phyloP scores from a whole-genome alignment of 2,888 invertebrate species.

The Encarsia formosa region DNA sequence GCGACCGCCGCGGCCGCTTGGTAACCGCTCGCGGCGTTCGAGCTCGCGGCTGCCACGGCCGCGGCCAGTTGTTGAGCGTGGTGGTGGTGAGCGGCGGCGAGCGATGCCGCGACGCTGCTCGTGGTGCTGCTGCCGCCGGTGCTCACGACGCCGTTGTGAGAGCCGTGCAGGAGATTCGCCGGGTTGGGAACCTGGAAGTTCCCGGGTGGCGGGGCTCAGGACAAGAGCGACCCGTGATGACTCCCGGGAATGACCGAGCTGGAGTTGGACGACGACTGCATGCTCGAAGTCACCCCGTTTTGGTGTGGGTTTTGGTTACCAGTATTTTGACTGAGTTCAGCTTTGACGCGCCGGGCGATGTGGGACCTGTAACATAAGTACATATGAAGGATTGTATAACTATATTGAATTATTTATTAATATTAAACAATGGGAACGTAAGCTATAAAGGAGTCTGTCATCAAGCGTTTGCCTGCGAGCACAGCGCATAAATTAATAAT shows the following conservation, averaged over 20 bases:
- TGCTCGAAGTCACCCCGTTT: slow-evolving; percentile 38
- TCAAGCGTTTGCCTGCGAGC: too few species aligned
- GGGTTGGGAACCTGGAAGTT: slow-evolving; percentile 51
- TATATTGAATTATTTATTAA: too few species aligned
- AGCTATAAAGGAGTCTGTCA: too few species aligned
- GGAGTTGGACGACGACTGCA: slow-evolving; percentile 34
- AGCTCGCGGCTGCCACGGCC: slow-evolving; percentile 14
- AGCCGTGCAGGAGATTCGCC: slow-evolving; percentile 45
- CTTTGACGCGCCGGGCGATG: slow-evolving; percentile 72
- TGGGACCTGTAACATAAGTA: too few species aligned
- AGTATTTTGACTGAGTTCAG: slow-evolving; percentile 72
- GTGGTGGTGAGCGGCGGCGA: slow-evolving; percentile 43
- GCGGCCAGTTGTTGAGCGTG: slow-evolving; percentile 30
- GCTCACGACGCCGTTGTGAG: not conserved
- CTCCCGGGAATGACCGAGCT: slow-evolving; percentile 45
- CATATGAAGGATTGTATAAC: too few species aligned
- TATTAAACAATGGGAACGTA: too few species aligned
- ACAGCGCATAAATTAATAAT: too few species aligned
- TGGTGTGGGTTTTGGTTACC: slow-evolving; percentile 48
- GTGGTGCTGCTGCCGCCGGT: slow-evolving; percentile 34
- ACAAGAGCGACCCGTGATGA: slow-evolving; percentile 48
- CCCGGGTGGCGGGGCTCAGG: slow-evolving; percentile 54
- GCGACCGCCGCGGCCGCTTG: slow-evolving; percentile 29
- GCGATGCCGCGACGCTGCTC: slow-evolving; percentile 40
- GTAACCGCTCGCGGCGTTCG: slow-evolving; percentile 9